Evolutionary conservation across 2,888 invertebrate species (phyloP).

Genomic region (Epistrophella euchroma): DNA sequence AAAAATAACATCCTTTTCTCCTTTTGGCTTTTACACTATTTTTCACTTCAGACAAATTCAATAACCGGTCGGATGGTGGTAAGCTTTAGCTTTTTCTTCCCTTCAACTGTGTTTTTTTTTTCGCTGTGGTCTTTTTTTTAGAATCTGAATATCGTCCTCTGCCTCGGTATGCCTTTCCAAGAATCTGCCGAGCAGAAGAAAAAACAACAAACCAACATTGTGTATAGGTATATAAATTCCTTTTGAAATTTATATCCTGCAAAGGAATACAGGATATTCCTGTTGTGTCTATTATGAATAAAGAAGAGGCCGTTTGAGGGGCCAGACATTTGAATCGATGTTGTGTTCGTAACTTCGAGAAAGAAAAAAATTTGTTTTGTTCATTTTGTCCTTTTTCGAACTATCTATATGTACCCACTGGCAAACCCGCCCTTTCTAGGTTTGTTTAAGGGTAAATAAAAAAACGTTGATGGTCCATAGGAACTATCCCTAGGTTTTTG

Average conservation of each 20-base stretch:
- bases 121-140: conserved; percentile 6
- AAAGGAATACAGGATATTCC: conserved; percentile 64
- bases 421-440: conserved; percentile 15
- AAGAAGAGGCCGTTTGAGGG: conserved; percentile 70
- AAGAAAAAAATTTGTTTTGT: conserved; percentile 13
- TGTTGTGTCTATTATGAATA: conserved; percentile 69
- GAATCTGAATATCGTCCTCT: conserved; percentile 4
- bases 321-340: conserved; percentile 72
- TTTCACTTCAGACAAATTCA: conserved; percentile 75
- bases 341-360: conserved; percentile 50
- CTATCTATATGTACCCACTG: background rate
- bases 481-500: conserved; percentile 40
- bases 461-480: conserved; percentile 30
- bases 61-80: conserved; percentile 71
- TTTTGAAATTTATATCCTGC: conserved; percentile 67
- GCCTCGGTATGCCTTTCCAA: conserved; percentile 20
- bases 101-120: conserved; percentile 17
- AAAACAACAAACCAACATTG: conserved; percentile 24
- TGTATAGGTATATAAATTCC: conserved; percentile 59
- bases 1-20: conserved; percentile 65
- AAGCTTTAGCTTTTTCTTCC: conserved; percentile 47
- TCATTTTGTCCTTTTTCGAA: conserved; percentile 22
- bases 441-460: conserved; percentile 15
- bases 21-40: conserved; percentile 74
- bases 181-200: conserved; percentile 2